Percentiles rank a stretch among this genome's conserved stretches.
Evolutionary conservation across 2,888 invertebrate genomes (phyloP).

Genomic region (Phania funesta): DNA sequence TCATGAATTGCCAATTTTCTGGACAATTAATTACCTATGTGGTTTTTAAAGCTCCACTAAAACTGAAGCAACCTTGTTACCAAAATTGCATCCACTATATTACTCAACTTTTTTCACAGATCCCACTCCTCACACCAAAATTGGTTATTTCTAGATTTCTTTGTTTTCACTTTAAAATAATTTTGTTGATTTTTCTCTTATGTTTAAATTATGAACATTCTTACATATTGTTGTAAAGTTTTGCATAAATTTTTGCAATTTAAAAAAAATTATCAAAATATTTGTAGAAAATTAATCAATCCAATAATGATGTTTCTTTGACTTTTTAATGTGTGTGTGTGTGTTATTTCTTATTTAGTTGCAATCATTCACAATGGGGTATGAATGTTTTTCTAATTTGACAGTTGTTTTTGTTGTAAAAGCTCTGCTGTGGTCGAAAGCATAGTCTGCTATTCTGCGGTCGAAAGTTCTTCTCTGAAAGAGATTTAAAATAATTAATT

Average conservation of each 20-base stretch:
- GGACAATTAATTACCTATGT: neutral
- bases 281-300: conserved; percentile 39
- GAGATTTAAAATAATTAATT: too few species aligned
- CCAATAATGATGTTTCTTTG: conserved; percentile 35
- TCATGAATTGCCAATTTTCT: neutral
- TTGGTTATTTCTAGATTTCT: neutral
- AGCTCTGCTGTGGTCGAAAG: too few species aligned
- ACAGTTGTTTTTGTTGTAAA: too few species aligned
- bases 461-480: too few species aligned
- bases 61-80: neutral
- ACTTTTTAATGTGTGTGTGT: neutral
- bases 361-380: conserved; percentile 30
- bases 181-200: neutral
- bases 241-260: conserved; percentile 14
- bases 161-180: conserved; percentile 23
- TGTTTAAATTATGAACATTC: conserved; percentile 25
- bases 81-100: conserved; percentile 10
- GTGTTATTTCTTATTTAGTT: neutral
- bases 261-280: conserved; percentile 45
- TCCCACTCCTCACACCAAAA: conserved; percentile 29
- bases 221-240: conserved; percentile 22
- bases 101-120: conserved; percentile 39
- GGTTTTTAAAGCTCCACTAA: neutral
- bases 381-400: neutral
- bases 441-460: too few species aligned